Percentiles rank a stretch among this genome's conserved stretches.
phyloP scores from a whole-genome alignment of 2,113 vertebrate genomes.

The Xiphophorus hellerii region DNA sequence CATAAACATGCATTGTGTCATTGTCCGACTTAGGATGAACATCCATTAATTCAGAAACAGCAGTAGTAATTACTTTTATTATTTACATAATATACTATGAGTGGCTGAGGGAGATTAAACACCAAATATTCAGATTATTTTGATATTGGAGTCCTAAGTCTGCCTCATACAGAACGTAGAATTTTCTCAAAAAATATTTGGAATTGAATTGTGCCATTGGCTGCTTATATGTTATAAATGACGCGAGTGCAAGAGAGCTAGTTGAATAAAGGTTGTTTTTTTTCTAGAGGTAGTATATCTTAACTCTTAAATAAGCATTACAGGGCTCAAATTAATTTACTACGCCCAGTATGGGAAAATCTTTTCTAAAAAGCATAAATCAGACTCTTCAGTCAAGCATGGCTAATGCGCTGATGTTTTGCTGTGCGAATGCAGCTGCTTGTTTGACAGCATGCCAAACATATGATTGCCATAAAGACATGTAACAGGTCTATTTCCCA shows the following conservation, averaged over 20 bases:
- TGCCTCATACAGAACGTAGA: slow-evolving; percentile 15
- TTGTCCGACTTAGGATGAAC: slow-evolving; percentile 7
- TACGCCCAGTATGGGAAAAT: slow-evolving; percentile 43
- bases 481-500: slow-evolving; percentile 23
- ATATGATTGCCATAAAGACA: slow-evolving; percentile 50
- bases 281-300: slow-evolving; percentile 28
- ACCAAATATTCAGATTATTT: slow-evolving; percentile 9
- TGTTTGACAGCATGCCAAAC: slow-evolving; percentile 55
- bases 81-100: slow-evolving; percentile 12
- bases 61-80: slow-evolving; percentile 18
- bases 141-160: slow-evolving; percentile 11
- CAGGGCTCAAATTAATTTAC: slow-evolving; percentile 45
- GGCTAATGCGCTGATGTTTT: slow-evolving; percentile 34
- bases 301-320: slow-evolving; percentile 51
- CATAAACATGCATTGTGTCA: not conserved
- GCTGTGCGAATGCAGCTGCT: slow-evolving; percentile 31
- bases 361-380: slow-evolving; percentile 19
- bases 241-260: slow-evolving; percentile 33
- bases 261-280: slow-evolving; percentile 32
- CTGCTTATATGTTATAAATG: slow-evolving; percentile 58
- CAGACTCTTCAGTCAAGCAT: slow-evolving; percentile 20
- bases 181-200: slow-evolving; percentile 19
- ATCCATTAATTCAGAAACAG: slow-evolving; percentile 25
- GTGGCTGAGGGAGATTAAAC: slow-evolving; percentile 6
- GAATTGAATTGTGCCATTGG: slow-evolving; percentile 50